Percentiles rank a stretch among this genome's conserved stretches.
Conservation (phyloP, 2,113 vertebrate genomes). For the Pungitius pungitius region DNA sequence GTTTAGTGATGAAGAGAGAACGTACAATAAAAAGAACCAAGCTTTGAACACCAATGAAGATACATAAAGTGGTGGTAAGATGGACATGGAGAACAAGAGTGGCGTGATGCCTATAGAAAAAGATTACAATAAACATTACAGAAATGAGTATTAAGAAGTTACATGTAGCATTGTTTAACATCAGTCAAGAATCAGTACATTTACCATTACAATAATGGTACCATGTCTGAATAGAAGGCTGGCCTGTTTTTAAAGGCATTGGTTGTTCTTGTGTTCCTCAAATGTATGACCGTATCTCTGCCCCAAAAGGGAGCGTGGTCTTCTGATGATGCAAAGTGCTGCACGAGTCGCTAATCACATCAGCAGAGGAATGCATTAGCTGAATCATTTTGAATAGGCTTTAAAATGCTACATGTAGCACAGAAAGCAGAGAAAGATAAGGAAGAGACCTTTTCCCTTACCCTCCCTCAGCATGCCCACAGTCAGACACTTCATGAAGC, state of each 20-base stretch:
- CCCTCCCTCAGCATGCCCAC: slow-evolving; percentile 99
- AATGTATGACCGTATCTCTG: background rate
- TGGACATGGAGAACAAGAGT: background rate
- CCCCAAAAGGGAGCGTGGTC: background rate
- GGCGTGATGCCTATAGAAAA: background rate
- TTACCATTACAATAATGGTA: background rate
- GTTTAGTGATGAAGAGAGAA: background rate
- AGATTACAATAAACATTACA: background rate
- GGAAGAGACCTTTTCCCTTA: slow-evolving; percentile 83
- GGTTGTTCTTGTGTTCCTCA: background rate
- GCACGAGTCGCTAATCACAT: background rate
- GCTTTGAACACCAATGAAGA: background rate
- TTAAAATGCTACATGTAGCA: slow-evolving; percentile 56
- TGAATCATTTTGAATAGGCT: background rate
- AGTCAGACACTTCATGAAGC: slow-evolving; percentile 99
- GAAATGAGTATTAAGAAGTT: slow-evolving; percentile 7
- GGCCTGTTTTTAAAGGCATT: background rate
- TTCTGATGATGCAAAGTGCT: slow-evolving; percentile 4
- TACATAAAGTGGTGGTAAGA: background rate
- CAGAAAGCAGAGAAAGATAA: slow-evolving; percentile 63
- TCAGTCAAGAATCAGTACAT: background rate
- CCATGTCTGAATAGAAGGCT: background rate
- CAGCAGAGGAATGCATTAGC: background rate
- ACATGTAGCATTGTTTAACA: slow-evolving; percentile 38
- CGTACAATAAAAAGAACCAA: background rate